A percentile compares a stretch with the other conserved stretches of the same genome.
Conservation (phyloP, 2,797 vertebrate genomes). For the Poecile montanus region DNA sequence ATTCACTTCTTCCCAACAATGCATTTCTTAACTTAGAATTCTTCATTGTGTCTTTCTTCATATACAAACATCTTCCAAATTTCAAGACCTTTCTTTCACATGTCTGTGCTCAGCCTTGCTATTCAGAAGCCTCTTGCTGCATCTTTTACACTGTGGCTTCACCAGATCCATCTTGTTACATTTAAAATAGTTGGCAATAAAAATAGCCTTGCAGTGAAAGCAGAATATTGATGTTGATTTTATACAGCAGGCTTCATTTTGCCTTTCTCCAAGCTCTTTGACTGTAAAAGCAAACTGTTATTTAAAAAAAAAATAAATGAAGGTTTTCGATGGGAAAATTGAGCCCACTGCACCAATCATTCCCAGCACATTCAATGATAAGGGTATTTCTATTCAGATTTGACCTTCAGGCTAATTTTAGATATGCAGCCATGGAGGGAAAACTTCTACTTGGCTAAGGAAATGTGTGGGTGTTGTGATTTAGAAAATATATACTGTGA, state of each 20-base stretch:
- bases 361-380: slow-evolving; percentile 21
- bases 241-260: not conserved
- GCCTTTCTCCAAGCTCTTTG: slow-evolving; percentile 19
- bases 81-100: not conserved
- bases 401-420: slow-evolving; percentile 69
- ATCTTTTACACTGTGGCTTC: slow-evolving; percentile 3
- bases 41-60: not conserved
- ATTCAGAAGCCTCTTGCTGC: slow-evolving; percentile 3
- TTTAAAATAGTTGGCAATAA: slow-evolving; percentile 38
- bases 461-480: slow-evolving; percentile 42
- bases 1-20: not conserved
- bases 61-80: not conserved
- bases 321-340: slow-evolving; percentile 45
- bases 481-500: slow-evolving; percentile 41
- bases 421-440: slow-evolving; percentile 22
- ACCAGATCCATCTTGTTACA: slow-evolving; percentile 12
- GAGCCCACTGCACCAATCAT: slow-evolving; percentile 17
- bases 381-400: slow-evolving; percentile 50
- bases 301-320: slow-evolving; percentile 55
- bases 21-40: slow-evolving; percentile 19
- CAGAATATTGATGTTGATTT: slow-evolving; percentile 12
- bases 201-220: slow-evolving; percentile 36
- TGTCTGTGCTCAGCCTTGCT: not conserved
- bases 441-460: slow-evolving; percentile 59
- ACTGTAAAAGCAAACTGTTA: slow-evolving; percentile 20